A percentile compares a stretch with the other conserved stretches of the same genome.
phyloP scores from a whole-genome alignment of 2,797 vertebrate species.

The Avahi laniger region DNA sequence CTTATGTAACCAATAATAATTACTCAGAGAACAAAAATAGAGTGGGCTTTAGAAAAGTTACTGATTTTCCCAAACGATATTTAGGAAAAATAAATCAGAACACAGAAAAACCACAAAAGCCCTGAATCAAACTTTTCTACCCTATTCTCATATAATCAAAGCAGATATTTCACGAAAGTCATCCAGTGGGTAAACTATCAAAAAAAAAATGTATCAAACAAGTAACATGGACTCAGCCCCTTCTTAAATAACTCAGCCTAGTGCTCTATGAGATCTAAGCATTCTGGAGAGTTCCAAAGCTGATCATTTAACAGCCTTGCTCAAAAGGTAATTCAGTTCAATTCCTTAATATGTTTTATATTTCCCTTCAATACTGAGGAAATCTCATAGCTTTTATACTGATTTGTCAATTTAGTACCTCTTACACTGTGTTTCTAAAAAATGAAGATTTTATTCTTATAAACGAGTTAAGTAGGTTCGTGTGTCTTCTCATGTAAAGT shows the following conservation, averaged over 20 bases:
- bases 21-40: background rate
- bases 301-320: background rate
- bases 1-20: background rate
- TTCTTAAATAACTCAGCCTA: background rate
- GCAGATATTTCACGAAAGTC: accelerated
- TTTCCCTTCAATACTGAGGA: background rate
- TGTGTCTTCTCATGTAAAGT: background rate
- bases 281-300: background rate
- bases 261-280: background rate
- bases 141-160: background rate
- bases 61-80: no score
- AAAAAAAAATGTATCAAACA: no score
- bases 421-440: background rate
- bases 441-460: background rate
- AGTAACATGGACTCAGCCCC: accelerated
- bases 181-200: background rate
- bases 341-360: background rate
- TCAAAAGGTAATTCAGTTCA: background rate
- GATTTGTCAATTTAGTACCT: background rate
- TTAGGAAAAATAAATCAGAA: background rate
- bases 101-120: background rate
- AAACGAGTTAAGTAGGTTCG: background rate
- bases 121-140: background rate
- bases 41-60: background rate
- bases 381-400: background rate